Conservation (phyloP, 2,797 vertebrate species). For the Erpetoichthys calabaricus region DNA sequence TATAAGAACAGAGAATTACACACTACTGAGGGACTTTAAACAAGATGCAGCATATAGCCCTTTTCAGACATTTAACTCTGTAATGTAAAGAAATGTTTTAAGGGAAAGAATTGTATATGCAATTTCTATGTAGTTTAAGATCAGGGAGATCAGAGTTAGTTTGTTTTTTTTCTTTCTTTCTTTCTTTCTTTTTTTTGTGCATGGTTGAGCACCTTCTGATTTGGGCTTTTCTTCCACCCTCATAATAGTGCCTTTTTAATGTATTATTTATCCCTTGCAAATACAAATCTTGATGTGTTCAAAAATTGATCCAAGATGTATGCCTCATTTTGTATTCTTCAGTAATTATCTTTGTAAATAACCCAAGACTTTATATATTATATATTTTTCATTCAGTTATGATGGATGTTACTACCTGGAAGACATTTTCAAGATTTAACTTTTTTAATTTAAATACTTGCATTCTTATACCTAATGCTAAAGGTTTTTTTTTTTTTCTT, state of each 20-base stretch:
- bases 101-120: no score
- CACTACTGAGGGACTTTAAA: no score
- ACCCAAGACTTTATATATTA: constrained; percentile 16
- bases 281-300: constrained; percentile 26
- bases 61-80: no score
- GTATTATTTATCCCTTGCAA: constrained; percentile 50
- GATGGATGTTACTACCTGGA: constrained; percentile 22
- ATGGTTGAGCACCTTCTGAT: constrained; percentile 57
- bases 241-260: constrained; percentile 79
- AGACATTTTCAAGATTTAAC: constrained; percentile 26
- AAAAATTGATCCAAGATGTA: background rate
- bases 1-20: no score
- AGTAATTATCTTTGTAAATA: constrained; percentile 35
- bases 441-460: constrained; percentile 50
- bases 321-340: background rate
- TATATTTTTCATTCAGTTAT: constrained; percentile 12
- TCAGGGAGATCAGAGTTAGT: background rate
- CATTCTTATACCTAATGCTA: constrained; percentile 43
- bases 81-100: no score
- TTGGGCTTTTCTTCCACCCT: constrained; percentile 22
- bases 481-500: constrained; percentile 18
- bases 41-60: no score
- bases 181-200: constrained; percentile 31
- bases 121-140: no score
- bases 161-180: constrained; percentile 18